Evolutionary conservation across 2,888 invertebrate genomes (phyloP), one percentile per base, ranked within the genome.

Genomic region (Deroplatys truncata): DNA sequence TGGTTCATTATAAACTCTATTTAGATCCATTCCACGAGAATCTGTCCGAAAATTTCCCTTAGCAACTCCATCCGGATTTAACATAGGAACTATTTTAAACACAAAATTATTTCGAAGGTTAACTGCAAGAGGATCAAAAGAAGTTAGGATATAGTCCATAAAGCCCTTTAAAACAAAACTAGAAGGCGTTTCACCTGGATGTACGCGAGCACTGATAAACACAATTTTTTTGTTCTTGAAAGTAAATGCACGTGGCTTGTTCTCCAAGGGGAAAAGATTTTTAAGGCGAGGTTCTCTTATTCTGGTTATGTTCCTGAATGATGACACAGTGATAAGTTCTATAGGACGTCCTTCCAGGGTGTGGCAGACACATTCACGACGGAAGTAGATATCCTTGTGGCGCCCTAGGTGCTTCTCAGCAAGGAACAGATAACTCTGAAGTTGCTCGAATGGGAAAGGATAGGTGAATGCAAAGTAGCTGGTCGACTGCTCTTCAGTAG

Each of bases 151-250:
- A 85, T 98, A 96, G 92, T 97, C 97, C 13, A 98, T 94, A 92
- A 98, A 96, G 0, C 98, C 98, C 93, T 98, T 98, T 93, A 98
- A 96, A 25, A 98, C 98, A 93, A 97, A 98, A 93, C 97, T 97
- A 1, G 98, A 97, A 1, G 98, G 98, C 0, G 98, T 98, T 94
- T 98, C 98, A 2, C 98, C 98, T 20, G 98, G 98, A 93, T 98
- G 98, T 88, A 98, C 98, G 90, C 98, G 95, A 8, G 98, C 98
- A 90, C 97, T 98, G 92, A 98, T 94, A 93, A 98, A 96, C 92
- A 98, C 96, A 9, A 98, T 95, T 97, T 97, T 98, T 97, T 94
- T 97, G 97, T 90, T 96, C 95, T 28, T 94, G 94, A 93, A 98
- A 98, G 92, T 96, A 92, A 95, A 96, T 35, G 98, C 96, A 91